A percentile compares a stretch with the other conserved stretches of the same genome.
These are phyloP conservation scores for Taenaris catops DNA, from an alignment of 2,888 invertebrate genomes.

Conservation along the genomic window DNA sequence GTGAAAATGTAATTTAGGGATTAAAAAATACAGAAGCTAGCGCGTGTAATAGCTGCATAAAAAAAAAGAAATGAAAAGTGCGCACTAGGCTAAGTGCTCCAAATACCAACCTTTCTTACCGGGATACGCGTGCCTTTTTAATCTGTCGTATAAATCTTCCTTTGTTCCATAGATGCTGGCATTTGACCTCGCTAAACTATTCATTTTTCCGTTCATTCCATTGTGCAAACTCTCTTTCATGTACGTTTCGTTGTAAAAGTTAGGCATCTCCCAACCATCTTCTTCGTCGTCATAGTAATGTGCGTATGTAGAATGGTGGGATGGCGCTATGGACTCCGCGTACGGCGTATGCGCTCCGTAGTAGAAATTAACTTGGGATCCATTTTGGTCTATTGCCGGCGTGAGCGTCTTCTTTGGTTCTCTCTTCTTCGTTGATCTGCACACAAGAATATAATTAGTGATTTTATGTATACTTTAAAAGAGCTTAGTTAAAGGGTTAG, in stretches of 20 bases:
- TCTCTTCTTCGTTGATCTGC: constrained; percentile 89
- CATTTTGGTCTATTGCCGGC: constrained; percentile 94
- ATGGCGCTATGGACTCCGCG: constrained; percentile 96
- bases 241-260: constrained; percentile 97
- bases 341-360: constrained; percentile 97
- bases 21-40: no score
- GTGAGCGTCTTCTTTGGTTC: constrained; percentile 95
- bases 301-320: constrained; percentile 96
- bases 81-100: constrained; percentile 62
- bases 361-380: constrained; percentile 97
- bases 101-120: constrained; percentile 92
- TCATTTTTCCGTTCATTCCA: constrained; percentile 92
- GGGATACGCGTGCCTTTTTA: constrained; percentile 96
- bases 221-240: constrained; percentile 96
- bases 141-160: constrained; percentile 96
- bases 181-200: constrained; percentile 94
- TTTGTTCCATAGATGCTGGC: constrained; percentile 97
- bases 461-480: no score
- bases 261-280: constrained; percentile 98
- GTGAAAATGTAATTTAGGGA: no score
- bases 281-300: constrained; percentile 98
- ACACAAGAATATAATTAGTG: background rate
- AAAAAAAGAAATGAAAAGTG: constrained; percentile 36
- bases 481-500: no score
- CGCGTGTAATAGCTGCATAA: constrained; percentile 39